A percentile compares a stretch with the other conserved stretches of the same genome.
These are phyloP conservation scores for Corythaixoides concolor DNA, from an alignment of 2,113 vertebrate species.

Conservation along the genomic window DNA sequence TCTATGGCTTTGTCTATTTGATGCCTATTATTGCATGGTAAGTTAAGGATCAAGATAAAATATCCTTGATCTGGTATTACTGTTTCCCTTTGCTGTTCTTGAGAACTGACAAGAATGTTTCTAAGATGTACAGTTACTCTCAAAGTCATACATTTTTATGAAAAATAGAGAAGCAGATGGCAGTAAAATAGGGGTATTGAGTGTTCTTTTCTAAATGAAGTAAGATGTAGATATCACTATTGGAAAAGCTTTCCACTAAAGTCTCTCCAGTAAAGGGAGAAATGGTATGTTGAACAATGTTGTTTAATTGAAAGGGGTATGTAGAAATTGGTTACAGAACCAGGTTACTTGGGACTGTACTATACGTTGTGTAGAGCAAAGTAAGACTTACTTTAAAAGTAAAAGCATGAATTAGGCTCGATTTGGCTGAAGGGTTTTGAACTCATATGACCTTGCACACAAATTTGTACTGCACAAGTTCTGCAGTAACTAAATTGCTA, in stretches of 20 bases:
- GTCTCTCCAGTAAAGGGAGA: background rate
- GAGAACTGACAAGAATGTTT: background rate
- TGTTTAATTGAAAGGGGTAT: background rate
- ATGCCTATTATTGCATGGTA: background rate
- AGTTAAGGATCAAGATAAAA: background rate
- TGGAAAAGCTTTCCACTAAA: background rate
- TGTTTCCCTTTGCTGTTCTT: background rate
- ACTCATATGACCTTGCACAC: background rate
- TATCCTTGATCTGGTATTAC: background rate
- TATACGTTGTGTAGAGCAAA: background rate
- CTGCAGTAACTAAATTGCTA: background rate
- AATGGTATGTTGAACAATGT: background rate
- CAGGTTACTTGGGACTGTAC: background rate
- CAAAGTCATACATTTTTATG: background rate
- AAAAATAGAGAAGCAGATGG: slow-evolving; percentile 1
- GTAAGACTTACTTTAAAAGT: background rate
- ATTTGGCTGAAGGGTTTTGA: background rate
- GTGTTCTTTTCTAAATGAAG: background rate
- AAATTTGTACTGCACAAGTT: background rate
- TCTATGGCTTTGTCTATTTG: background rate
- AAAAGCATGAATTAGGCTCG: background rate
- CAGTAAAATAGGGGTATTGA: background rate
- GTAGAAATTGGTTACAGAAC: background rate
- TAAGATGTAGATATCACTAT: background rate
- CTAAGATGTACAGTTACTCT: background rate